phyloP scores from a whole-genome alignment of 2,888 invertebrate species.

The Cordilura impudica region DNA sequence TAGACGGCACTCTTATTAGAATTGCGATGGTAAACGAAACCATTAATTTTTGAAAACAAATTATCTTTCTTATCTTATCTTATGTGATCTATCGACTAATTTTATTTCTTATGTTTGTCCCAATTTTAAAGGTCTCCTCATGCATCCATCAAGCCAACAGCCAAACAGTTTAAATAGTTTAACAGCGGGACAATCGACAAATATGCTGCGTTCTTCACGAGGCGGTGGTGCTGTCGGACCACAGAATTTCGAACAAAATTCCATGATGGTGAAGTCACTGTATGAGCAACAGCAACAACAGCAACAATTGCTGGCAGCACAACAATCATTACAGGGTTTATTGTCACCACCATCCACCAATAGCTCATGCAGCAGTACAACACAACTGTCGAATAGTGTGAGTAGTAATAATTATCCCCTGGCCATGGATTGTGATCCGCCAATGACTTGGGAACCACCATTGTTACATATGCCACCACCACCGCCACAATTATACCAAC shows the following conservation, averaged over 20 bases:
- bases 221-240: constrained; percentile 52
- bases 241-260: constrained; percentile 59
- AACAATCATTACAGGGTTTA: constrained; percentile 70
- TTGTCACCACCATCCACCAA: constrained; percentile 64
- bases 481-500: constrained; percentile 62
- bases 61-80: no score
- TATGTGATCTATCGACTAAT: constrained; percentile 38
- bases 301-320: constrained; percentile 68
- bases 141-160: constrained; percentile 70
- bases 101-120: constrained; percentile 34
- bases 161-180: constrained; percentile 72
- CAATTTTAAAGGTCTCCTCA: constrained; percentile 71
- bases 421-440: constrained; percentile 90
- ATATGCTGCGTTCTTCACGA: constrained; percentile 60
- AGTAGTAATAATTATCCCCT: constrained; percentile 75
- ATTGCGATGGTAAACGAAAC: no score
- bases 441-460: no score
- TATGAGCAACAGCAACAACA: constrained; percentile 66
- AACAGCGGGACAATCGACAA: constrained; percentile 27
- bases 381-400: constrained; percentile 51
- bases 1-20: no score
- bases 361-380: constrained; percentile 10
- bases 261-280: constrained; percentile 63
- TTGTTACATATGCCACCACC: constrained; percentile 67
- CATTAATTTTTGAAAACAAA: no score